phyloP scores from a whole-genome alignment of 2,113 vertebrate genomes.

The Poeciliopsis prolifica region DNA sequence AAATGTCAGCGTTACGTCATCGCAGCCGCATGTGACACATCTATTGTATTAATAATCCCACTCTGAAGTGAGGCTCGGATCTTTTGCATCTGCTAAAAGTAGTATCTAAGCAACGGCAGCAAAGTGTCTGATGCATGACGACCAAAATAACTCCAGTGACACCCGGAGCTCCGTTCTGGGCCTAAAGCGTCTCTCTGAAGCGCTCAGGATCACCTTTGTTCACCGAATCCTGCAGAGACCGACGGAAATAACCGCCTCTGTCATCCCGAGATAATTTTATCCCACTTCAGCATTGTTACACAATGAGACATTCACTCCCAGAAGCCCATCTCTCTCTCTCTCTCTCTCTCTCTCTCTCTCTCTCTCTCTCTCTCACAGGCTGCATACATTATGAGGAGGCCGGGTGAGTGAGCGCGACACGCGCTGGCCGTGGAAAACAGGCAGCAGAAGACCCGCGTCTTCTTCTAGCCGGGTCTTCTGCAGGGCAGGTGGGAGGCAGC shows the following conservation, averaged over 20 bases:
- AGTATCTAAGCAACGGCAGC: neutral
- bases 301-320: slow-evolving; percentile 54
- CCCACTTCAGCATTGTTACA: slow-evolving; percentile 67
- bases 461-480: slow-evolving; percentile 29
- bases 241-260: slow-evolving; percentile 72
- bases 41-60: neutral
- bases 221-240: slow-evolving; percentile 59
- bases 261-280: slow-evolving; percentile 72
- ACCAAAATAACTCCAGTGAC: neutral
- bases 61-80: neutral
- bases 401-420: slow-evolving; percentile 51
- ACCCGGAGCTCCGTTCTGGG: neutral
- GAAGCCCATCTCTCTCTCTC: slow-evolving; percentile 27
- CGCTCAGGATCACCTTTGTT: slow-evolving; percentile 54
- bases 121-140: neutral
- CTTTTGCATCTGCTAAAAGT: neutral
- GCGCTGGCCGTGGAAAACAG: slow-evolving; percentile 20
- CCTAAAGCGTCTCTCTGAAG: neutral
- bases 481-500: slow-evolving; percentile 43
- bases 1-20: neutral
- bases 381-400: slow-evolving; percentile 24
- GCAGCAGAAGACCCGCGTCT: slow-evolving; percentile 18
- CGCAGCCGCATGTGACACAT: too few species aligned
- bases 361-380: slow-evolving; percentile 6
- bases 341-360: slow-evolving; percentile 5